Conservation (phyloP, 2,888 invertebrate species). For the Erebia aethiops region DNA sequence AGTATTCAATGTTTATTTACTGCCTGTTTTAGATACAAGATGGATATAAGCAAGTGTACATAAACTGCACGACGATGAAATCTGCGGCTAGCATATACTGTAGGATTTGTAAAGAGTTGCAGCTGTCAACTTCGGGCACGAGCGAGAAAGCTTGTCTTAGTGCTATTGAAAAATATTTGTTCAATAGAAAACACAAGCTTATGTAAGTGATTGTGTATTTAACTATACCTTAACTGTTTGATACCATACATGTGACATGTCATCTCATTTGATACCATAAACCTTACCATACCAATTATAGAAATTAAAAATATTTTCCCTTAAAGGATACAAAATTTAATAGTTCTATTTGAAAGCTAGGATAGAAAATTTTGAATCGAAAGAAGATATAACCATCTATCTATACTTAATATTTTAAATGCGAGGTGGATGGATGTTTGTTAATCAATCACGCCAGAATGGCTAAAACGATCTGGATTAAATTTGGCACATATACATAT, state of each 20-base stretch:
- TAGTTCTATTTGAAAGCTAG: too few relatives aligned
- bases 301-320: neutral
- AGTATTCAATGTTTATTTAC: neutral
- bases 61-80: conserved; percentile 95
- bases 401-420: too few relatives aligned
- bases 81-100: conserved; percentile 92
- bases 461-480: too few relatives aligned
- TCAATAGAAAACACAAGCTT: conserved; percentile 85
- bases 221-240: neutral
- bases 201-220: conserved; percentile 78
- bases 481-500: too few relatives aligned
- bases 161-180: conserved; percentile 88
- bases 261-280: too few relatives aligned
- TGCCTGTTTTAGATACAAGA: conserved; percentile 68
- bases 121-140: conserved; percentile 79
- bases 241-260: too few relatives aligned
- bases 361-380: too few relatives aligned
- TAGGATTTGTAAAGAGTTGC: conserved; percentile 89
- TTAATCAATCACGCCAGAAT: too few relatives aligned
- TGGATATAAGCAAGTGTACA: conserved; percentile 85
- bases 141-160: conserved; percentile 86
- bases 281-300: neutral
- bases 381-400: too few relatives aligned
- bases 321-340: too few relatives aligned
- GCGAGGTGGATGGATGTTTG: too few relatives aligned